phyloP scores from a whole-genome alignment of 2,797 vertebrate species.

The Smutsia gigantea region DNA sequence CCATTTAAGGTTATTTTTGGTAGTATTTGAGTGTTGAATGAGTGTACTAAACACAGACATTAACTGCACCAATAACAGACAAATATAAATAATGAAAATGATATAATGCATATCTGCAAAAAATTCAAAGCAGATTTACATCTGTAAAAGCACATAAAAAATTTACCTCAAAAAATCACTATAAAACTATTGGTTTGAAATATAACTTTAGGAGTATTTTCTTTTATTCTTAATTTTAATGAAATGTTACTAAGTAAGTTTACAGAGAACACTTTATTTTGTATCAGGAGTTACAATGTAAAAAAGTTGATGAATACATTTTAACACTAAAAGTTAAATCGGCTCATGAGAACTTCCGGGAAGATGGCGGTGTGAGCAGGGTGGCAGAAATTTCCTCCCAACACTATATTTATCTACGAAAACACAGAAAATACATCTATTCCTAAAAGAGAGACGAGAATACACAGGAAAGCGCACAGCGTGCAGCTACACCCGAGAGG shows the following conservation, averaged over 20 bases:
- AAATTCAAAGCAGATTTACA: neutral
- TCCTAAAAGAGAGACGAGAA: no score
- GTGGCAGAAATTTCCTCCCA: no score
- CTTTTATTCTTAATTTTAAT: neutral
- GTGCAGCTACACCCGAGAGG: no score
- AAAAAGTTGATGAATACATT: neutral
- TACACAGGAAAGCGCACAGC: no score
- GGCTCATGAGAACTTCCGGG: no score
- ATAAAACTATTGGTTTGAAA: neutral
- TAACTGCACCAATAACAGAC: neutral
- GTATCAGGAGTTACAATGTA: neutral
- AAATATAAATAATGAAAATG: neutral
- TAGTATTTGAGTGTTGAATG: neutral
- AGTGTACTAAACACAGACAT: neutral
- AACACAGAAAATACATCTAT: no score
- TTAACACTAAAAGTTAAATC: neutral
- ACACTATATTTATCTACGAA: no score
- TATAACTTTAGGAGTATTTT: neutral
- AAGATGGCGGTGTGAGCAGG: no score
- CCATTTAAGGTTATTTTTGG: neutral
- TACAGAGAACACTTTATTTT: neutral
- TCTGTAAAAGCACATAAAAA: neutral
- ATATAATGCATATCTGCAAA: neutral
- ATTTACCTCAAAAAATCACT: neutral
- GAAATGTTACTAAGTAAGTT: neutral